These are phyloP conservation scores for Phymorhynchus buccinoides DNA, from an alignment of 1,140 invertebrate species.

Conservation along the genomic window DNA sequence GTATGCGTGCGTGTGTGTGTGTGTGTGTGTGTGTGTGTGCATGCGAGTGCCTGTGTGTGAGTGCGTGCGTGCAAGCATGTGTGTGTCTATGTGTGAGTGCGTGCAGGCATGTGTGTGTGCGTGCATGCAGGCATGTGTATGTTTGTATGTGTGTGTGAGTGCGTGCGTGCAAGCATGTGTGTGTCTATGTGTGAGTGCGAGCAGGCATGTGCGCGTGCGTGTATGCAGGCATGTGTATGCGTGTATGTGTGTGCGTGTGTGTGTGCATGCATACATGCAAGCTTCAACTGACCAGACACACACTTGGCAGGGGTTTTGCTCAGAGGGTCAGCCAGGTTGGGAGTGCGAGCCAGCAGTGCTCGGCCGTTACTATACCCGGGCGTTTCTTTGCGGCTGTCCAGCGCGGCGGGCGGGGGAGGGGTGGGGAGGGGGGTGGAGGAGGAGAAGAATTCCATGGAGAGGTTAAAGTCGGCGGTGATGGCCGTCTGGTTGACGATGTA, in stretches of 20 bases:
- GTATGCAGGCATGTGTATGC: background rate
- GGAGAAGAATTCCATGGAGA: slow-evolving; percentile 54
- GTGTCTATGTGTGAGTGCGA: too few species aligned
- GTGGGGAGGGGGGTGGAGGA: slow-evolving; percentile 54
- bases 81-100: too few species aligned
- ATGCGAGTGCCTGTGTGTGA: too few species aligned
- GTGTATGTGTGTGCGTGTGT: background rate
- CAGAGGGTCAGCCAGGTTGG: slow-evolving; percentile 60
- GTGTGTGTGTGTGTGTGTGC: too few species aligned
- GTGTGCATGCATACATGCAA: background rate
- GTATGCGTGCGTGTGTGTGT: too few species aligned
- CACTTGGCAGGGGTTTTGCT: slow-evolving; percentile 55
- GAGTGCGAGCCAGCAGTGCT: slow-evolving; percentile 55
- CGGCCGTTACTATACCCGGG: slow-evolving; percentile 38
- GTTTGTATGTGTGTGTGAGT: too few species aligned
- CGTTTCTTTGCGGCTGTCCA: background rate
- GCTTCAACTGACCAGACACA: slow-evolving; percentile 54
- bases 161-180: too few species aligned
- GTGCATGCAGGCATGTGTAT: background rate
- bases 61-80: too few species aligned
- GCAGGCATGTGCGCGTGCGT: too few species aligned
- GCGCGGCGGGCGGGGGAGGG: background rate
- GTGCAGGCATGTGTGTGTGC: background rate
- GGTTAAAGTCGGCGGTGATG: slow-evolving; percentile 54
- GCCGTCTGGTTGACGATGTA: slow-evolving; percentile 60